Evolutionary conservation across 2,888 invertebrate genomes (phyloP), one percentile per base, ranked within the genome.

Genomic region (Mythimna vitellina): DNA sequence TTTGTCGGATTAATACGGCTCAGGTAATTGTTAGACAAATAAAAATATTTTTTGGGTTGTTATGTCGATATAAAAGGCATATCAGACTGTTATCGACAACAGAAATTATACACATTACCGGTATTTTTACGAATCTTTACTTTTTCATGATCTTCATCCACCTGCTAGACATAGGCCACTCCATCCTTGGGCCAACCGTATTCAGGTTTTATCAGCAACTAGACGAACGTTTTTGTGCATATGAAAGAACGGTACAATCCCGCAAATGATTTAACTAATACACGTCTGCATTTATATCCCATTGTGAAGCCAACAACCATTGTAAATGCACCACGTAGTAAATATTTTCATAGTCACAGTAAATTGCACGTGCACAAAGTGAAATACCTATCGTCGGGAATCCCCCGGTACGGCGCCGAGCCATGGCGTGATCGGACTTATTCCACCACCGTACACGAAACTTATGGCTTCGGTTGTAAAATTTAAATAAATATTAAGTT

Each of bases 371-470:
- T 90, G 91, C 84, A 85, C 83, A 85, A 89, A 86, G 86, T 86
- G 85, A 89, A 89, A 87, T 87, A 87, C 80, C 82, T 87, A 89
- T 82, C 78, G 87, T 82, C 86, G 91, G 92, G 91, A 92, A 89
- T 89, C 86, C 90, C 85, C 91, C 88, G 76, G 38, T 70, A 76
- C 82, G 84, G 86, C 87, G 89, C 86, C 85, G 70, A 63, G 58
- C 62, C 58, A 84, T 93, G 84, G 92, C 94, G 94, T 93, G 93
- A 93, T 92, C 90, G 82, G 32, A 82, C 89, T 85, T 89, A 90
- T 89, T 88, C 87, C 51, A 70, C 49, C 86, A 83, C 78, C 84
- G 78, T 89, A 91, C 92, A 92, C 92, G 90, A 91, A 92, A 92
- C 88, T 89, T 88, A 90, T 88, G 86, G 89, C 90, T 92, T 89